phyloP scores from a whole-genome alignment of 2,888 invertebrate genomes.

The Pharmacophagus antenor region DNA sequence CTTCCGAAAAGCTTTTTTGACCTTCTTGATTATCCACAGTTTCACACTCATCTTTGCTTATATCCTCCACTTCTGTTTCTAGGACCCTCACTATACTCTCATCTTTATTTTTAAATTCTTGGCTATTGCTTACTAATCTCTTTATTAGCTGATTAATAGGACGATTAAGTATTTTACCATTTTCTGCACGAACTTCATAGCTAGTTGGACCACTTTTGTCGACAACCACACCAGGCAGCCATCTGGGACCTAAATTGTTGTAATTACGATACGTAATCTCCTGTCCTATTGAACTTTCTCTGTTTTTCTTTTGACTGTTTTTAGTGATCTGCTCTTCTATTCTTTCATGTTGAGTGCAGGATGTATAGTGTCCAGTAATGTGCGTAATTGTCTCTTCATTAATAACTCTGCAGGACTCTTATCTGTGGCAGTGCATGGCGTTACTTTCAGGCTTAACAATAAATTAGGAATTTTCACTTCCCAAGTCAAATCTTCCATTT shows the following conservation, averaged over 20 bases:
- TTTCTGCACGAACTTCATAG: not conserved
- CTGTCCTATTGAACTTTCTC: not conserved
- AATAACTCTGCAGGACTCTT: conserved; percentile 20
- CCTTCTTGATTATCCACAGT: not conserved
- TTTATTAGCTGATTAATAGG: not conserved
- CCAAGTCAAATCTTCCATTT: conserved; percentile 32
- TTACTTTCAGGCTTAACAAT: conserved; percentile 10
- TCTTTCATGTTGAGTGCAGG: too few relatives aligned
- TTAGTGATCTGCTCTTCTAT: too few relatives aligned
- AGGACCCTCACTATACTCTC: not conserved
- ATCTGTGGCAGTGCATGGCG: conserved; percentile 6
- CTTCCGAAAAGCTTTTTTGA: not conserved
- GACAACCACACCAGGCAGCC: not conserved
- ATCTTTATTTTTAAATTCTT: not conserved
- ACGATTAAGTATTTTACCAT: not conserved
- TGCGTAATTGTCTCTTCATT: not conserved
- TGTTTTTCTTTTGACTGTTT: not conserved
- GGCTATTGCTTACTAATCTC: not conserved
- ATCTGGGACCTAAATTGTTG: not conserved
- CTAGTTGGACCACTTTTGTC: not conserved
- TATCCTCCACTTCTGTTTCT: too few relatives aligned
- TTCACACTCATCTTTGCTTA: not conserved
- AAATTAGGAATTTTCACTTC: conserved; percentile 27
- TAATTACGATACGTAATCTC: not conserved
- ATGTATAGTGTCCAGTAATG: not conserved